Percentiles rank a stretch among this genome's conserved stretches.
Conservation (phyloP, 2,888 invertebrate genomes). For the Agrochola lychnidis region DNA sequence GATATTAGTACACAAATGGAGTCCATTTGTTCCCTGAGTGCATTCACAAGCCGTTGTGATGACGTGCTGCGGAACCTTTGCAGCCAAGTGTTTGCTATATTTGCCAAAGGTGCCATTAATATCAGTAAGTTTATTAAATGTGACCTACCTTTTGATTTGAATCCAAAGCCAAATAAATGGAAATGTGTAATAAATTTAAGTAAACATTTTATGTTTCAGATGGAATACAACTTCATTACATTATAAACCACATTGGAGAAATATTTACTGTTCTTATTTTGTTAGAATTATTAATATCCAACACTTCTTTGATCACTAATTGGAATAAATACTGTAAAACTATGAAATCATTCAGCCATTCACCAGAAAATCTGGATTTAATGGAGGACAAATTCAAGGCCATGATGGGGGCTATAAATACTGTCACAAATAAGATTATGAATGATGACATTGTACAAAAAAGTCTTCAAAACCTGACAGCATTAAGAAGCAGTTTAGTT, state of each 20-base stretch:
- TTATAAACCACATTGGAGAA: slow-evolving; percentile 91
- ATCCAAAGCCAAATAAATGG: background rate
- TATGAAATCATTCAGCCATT: slow-evolving; percentile 92
- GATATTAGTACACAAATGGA: slow-evolving; percentile 90
- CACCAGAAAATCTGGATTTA: slow-evolving; percentile 91
- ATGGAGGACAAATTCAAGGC: slow-evolving; percentile 92
- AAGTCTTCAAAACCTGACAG: slow-evolving; percentile 84
- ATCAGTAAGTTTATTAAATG: slow-evolving; percentile 78
- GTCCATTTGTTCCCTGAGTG: slow-evolving; percentile 92
- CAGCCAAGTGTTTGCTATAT: slow-evolving; percentile 94
- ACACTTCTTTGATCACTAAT: slow-evolving; percentile 86
- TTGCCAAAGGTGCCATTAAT: slow-evolving; percentile 87
- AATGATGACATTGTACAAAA: slow-evolving; percentile 93
- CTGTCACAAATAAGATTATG: slow-evolving; percentile 92
- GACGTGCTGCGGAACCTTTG: slow-evolving; percentile 93
- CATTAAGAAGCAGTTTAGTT: slow-evolving; percentile 84
- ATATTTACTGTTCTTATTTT: slow-evolving; percentile 92
- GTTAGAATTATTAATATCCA: slow-evolving; percentile 91
- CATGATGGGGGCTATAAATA: slow-evolving; percentile 93
- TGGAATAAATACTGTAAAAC: slow-evolving; percentile 95
- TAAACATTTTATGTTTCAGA: slow-evolving; percentile 71
- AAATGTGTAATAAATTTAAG: background rate
- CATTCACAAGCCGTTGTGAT: slow-evolving; percentile 93
- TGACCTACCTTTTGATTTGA: background rate
- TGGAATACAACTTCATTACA: slow-evolving; percentile 86